Conservation (phyloP, 2,797 vertebrate species). For the Natrix natrix region DNA sequence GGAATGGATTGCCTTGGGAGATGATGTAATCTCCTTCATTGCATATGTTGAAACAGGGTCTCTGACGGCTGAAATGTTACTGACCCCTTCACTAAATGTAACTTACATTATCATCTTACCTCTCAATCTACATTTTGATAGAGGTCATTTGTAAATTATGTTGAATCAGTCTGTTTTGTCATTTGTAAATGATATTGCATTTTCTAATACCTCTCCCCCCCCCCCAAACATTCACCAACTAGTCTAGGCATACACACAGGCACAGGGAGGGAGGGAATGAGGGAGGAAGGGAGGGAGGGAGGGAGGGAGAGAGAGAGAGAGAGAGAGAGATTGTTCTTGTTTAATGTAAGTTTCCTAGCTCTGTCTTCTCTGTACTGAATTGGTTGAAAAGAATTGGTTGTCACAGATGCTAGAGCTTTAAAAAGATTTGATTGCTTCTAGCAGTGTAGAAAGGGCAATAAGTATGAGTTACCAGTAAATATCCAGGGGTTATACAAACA, state of each 20-base stretch:
- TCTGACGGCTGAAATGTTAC: no score
- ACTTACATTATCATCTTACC: neutral
- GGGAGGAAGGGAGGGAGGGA: no score
- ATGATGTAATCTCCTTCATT: neutral
- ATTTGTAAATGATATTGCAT: neutral
- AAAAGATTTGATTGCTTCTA: neutral
- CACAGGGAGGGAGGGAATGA: no score
- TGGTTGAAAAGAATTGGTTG: neutral
- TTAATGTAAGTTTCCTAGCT: neutral
- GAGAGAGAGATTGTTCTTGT: neutral
- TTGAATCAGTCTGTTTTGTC: neutral
- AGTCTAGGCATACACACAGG: rapidly evolving
- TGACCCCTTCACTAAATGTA: neutral
- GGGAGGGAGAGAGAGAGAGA: no score
- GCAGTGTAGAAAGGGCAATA: neutral
- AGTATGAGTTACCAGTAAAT: neutral
- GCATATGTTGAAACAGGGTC: neutral
- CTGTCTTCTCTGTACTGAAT: neutral
- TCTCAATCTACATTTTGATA: neutral
- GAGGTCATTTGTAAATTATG: neutral
- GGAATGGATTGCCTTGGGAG: neutral
- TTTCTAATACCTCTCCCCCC: neutral
- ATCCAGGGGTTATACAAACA: neutral
- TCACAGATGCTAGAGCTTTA: neutral
- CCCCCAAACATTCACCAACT: no score